Percentiles rank a stretch among this genome's conserved stretches.
phyloP scores from a whole-genome alignment of 2,113 vertebrate species.

The Eidolon helvum region DNA sequence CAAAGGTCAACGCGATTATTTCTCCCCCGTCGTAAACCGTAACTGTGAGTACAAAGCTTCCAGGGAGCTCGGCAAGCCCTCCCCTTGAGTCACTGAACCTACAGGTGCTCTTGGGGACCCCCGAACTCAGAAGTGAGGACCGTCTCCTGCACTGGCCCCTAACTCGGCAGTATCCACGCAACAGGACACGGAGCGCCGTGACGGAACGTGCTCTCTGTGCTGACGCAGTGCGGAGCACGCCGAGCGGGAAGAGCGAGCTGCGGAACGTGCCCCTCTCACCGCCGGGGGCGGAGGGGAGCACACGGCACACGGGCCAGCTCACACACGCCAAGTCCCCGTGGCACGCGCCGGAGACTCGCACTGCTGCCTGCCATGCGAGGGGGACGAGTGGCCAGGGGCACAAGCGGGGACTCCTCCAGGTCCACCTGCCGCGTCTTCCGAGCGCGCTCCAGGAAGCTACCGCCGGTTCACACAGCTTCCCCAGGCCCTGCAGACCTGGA shows the following conservation, averaged over 20 bases:
- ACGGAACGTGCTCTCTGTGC: not conserved
- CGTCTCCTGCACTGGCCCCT: not conserved
- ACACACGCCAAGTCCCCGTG: fast-evolving
- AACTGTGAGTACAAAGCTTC: not conserved
- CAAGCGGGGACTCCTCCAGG: not conserved
- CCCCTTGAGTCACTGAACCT: not conserved
- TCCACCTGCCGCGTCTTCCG: fast-evolving
- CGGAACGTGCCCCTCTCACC: too few species aligned
- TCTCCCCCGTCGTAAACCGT: not conserved
- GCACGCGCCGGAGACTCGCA: too few species aligned
- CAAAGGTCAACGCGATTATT: too few species aligned
- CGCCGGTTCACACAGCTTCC: fast-evolving
- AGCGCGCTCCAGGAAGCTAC: too few species aligned
- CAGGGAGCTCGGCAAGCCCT: not conserved
- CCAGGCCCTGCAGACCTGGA: not conserved
- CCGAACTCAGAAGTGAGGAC: not conserved
- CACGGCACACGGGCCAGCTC: fast-evolving
- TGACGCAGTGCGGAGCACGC: not conserved
- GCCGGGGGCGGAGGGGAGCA: fast-evolving
- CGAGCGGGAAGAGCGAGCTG: not conserved
- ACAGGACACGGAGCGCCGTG: fast-evolving
- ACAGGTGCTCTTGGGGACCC: not conserved
- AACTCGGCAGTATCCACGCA: not conserved
- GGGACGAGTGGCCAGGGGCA: fast-evolving
- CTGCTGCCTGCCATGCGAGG: not conserved